These are phyloP conservation scores for Drosophila recens DNA, from an alignment of 2,888 invertebrate species.

Conservation along the genomic window DNA sequence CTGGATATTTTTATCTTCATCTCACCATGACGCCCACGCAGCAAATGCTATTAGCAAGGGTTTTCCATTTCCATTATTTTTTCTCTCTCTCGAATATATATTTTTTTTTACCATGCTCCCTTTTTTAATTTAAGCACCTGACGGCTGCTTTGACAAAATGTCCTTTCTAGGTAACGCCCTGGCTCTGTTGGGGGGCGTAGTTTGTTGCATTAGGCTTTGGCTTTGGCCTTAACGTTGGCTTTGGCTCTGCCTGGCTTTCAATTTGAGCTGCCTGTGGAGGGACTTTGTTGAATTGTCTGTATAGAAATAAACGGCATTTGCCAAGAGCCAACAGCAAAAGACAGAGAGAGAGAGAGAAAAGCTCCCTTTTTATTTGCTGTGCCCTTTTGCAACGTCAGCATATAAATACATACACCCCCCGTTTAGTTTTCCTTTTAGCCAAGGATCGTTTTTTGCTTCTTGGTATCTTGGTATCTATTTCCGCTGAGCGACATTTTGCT, in stretches of 20 bases:
- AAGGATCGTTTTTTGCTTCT: constrained; percentile 27
- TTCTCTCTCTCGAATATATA: neutral
- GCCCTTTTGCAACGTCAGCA: constrained; percentile 49
- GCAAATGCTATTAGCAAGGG: neutral
- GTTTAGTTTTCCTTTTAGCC: constrained; percentile 7
- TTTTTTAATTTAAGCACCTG: constrained; percentile 52
- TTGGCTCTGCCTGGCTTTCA: constrained; percentile 18
- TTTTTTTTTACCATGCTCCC: constrained; percentile 6
- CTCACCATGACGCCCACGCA: constrained; percentile 23
- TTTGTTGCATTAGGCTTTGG: constrained; percentile 20
- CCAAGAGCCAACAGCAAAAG: constrained; percentile 27
- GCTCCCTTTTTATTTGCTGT: constrained; percentile 27
- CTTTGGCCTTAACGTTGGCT: constrained; percentile 4
- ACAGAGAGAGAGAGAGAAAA: constrained; percentile 4
- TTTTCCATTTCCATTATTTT: neutral
- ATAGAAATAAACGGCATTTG: constrained; percentile 41
- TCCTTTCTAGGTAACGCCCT: constrained; percentile 25
- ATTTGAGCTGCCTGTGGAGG: constrained; percentile 5
- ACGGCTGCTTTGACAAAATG: constrained; percentile 18
- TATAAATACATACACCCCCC: neutral
- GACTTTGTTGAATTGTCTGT: constrained; percentile 33
- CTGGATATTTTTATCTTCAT: constrained; percentile 34
- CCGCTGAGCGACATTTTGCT: constrained; percentile 41
- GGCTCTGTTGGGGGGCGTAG: constrained; percentile 17
- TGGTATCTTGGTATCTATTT: constrained; percentile 44